A percentile compares a stretch with the other conserved stretches of the same genome.
These are phyloP conservation scores for Lagenorhynchus albirostris DNA, from an alignment of 2,113 vertebrate species.

Conservation along the genomic window DNA sequence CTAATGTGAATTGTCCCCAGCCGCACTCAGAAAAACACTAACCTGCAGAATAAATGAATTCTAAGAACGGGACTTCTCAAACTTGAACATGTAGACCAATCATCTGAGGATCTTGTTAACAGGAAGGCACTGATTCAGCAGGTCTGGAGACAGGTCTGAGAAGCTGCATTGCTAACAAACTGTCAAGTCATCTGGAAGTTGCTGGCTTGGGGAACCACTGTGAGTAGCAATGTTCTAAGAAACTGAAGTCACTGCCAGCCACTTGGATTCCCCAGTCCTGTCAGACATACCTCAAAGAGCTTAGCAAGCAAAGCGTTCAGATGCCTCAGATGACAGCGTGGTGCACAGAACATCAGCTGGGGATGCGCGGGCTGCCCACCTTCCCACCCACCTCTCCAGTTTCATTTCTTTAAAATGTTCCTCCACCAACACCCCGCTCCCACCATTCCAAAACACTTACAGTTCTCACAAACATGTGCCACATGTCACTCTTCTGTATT, in stretches of 20 bases:
- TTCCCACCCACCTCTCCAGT: neutral
- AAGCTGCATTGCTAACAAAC: neutral
- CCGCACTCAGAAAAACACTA: neutral
- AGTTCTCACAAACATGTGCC: neutral
- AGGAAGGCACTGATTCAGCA: neutral
- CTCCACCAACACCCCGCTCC: neutral
- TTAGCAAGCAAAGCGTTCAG: neutral
- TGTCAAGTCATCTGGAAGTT: neutral
- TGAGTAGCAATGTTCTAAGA: neutral
- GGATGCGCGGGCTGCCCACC: neutral
- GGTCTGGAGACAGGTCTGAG: neutral
- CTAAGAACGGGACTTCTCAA: neutral
- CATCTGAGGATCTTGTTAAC: neutral
- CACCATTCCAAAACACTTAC: neutral
- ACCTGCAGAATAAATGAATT: neutral
- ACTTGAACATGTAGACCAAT: neutral
- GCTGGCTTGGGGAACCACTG: neutral
- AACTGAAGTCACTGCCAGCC: neutral
- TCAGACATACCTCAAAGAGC: neutral
- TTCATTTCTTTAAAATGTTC: neutral
- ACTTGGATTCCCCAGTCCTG: neutral
- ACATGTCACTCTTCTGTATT: neutral
- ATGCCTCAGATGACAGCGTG: neutral
- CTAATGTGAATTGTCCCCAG: neutral
- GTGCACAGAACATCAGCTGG: neutral